Evolutionary conservation across 2,888 invertebrate species (phyloP), one percentile per base, ranked within the genome.

Genomic region (Minunthozetes semirufus): DNA sequence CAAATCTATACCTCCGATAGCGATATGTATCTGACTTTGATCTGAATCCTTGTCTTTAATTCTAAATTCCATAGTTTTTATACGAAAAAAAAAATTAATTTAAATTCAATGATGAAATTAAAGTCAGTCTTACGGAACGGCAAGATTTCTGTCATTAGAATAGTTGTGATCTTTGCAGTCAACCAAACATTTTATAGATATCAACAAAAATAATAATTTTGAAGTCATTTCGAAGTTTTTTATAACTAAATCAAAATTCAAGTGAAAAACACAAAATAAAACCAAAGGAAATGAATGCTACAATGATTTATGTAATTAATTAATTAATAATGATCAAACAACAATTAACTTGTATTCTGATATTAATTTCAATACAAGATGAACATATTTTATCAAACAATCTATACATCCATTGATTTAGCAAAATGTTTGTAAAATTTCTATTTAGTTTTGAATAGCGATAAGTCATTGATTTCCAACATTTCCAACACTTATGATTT

Each of bases 1-100:
- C n/a, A n/a, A 25, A 56, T 59, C 5, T 3, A 19, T 33, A 63
- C 63, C 63, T 38, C 68, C 68, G 68, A 68, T 68, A n/a, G 68
- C 68, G 15, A 68, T 68, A 42, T 68, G 68, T 22, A 68, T 68
- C 15, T 68, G 68, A 6, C 42, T 61, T 29, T 61, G 61, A 61
- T 22, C 33, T 9, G 17, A 17, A 11, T 25, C 15, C 8, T 5
- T 61, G 3, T 33, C 13, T 15, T 13, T 15, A 33, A n/a, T 33
- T 61, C 59, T 59, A 13, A 13, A 22, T 1, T 17, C 4, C n/a
- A n/a, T 13, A 59, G 27, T 17, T 17, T 15, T n/a, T 61, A 61
- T 29, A 5, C 33, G 15, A 61, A 61, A 33, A 33, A 17, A 33
- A 29, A 29, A 17, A 61, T 29, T n/a, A 33, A 22, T 61, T 59